Percentiles rank a stretch among this genome's conserved stretches.
Conservation (phyloP, 2,888 invertebrate genomes). For the Leucoma salicis region DNA sequence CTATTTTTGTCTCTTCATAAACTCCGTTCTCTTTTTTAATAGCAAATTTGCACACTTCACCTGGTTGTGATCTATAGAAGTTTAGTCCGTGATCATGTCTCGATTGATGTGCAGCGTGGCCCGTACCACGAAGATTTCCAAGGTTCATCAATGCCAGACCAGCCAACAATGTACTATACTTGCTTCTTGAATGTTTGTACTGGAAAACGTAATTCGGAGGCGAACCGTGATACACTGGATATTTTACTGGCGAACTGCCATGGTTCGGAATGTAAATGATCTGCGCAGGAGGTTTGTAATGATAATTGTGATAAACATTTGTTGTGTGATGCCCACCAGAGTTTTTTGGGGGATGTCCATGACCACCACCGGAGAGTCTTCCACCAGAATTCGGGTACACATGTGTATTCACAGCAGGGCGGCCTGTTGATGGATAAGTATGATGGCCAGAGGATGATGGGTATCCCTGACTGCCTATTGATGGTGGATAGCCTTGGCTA, state of each 20-base stretch:
- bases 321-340: background rate
- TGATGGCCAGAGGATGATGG: background rate
- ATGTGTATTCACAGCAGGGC: background rate
- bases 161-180: constrained; percentile 23
- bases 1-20: constrained; percentile 23
- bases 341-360: background rate
- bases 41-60: constrained; percentile 27
- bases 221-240: constrained; percentile 18
- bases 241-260: constrained; percentile 1
- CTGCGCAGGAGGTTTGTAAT: background rate
- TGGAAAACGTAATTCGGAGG: constrained; percentile 26
- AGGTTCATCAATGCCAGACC: constrained; percentile 31
- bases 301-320: background rate
- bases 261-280: background rate
- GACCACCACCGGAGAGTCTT: background rate
- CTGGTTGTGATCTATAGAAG: constrained; percentile 1
- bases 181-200: constrained; percentile 25
- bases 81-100: background rate
- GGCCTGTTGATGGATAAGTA: background rate
- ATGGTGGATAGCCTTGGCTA: background rate
- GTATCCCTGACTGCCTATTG: background rate
- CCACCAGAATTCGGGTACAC: background rate
- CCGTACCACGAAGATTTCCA: constrained; percentile 8
- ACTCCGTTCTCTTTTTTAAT: constrained; percentile 15
- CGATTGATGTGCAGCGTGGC: background rate